These are phyloP conservation scores for Drosophila busckii DNA, from an alignment of 1,140 invertebrate species.

Conservation along the genomic window DNA sequence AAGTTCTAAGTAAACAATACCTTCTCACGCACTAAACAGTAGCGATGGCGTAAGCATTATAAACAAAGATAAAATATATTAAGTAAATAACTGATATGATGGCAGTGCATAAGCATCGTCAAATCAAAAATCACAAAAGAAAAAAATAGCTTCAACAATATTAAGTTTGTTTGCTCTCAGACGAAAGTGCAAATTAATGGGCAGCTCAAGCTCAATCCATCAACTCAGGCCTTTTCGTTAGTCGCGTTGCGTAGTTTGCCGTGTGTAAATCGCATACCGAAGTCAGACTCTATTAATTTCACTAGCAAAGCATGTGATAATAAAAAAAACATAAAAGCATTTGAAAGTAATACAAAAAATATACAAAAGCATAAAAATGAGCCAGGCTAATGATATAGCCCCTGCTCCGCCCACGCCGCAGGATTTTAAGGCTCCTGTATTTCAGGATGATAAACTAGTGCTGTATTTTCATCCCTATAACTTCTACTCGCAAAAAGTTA, in stretches of 20 bases:
- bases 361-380: conserved; percentile 17
- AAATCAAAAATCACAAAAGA: conserved; percentile 7
- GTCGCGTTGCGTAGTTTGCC: too few relatives aligned
- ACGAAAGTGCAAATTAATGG: conserved; percentile 44
- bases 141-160: conserved; percentile 7
- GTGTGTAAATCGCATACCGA: too few relatives aligned
- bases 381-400: conserved; percentile 34
- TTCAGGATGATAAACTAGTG: conserved; percentile 79
- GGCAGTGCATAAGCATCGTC: conserved; percentile 3
- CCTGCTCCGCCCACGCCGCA: conserved; percentile 10
- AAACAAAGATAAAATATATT: background rate
- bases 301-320: too few relatives aligned
- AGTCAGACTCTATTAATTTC: too few relatives aligned
- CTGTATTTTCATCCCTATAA: conserved; percentile 86
- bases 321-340: conserved; percentile 4
- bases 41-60: too few relatives aligned
- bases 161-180: conserved; percentile 13
- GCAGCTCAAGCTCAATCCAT: conserved; percentile 25
- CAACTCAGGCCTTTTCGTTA: too few relatives aligned
- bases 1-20: too few relatives aligned
- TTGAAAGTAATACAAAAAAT: background rate
- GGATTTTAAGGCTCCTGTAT: conserved; percentile 61
- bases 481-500: conserved; percentile 88
- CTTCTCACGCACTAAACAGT: too few relatives aligned
- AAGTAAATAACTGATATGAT: background rate